These are phyloP conservation scores for Chrysomela aeneicollis DNA, from an alignment of 2,888 invertebrate genomes.

Conservation along the genomic window DNA sequence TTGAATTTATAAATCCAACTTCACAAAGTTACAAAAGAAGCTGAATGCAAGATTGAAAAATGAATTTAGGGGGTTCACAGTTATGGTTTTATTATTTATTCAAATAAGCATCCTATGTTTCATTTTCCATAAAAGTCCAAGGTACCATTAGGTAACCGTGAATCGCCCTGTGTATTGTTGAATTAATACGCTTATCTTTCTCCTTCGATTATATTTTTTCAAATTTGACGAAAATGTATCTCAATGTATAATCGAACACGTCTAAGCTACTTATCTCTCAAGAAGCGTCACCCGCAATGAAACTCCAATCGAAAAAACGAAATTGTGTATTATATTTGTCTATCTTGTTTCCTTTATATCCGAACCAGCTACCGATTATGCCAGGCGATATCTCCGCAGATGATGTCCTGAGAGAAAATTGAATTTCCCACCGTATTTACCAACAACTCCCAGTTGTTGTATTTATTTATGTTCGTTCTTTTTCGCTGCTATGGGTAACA, in stretches of 20 bases:
- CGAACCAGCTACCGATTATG: neutral
- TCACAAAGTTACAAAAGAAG: too few species aligned
- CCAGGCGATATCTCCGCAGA: neutral
- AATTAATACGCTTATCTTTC: too few species aligned
- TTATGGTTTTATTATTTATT: too few species aligned
- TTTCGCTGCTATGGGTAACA: neutral
- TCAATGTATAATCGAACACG: neutral
- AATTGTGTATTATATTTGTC: conserved; percentile 1
- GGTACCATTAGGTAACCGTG: too few species aligned
- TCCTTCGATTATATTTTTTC: too few species aligned
- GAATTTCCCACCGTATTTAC: conserved; percentile 3
- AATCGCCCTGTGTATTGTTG: too few species aligned
- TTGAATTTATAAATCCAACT: too few species aligned
- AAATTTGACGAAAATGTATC: too few species aligned
- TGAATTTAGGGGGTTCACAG: too few species aligned
- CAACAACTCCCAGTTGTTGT: neutral
- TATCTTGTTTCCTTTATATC: neutral
- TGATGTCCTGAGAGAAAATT: conserved; percentile 2
- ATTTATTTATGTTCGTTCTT: neutral
- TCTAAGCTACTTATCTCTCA: neutral
- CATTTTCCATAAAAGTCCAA: too few species aligned
- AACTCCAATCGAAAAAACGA: neutral
- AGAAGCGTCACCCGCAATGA: neutral
- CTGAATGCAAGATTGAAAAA: too few species aligned
- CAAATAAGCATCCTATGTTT: too few species aligned